Conservation (phyloP, 2,113 vertebrate species). For the Etheostoma spectabile region DNA sequence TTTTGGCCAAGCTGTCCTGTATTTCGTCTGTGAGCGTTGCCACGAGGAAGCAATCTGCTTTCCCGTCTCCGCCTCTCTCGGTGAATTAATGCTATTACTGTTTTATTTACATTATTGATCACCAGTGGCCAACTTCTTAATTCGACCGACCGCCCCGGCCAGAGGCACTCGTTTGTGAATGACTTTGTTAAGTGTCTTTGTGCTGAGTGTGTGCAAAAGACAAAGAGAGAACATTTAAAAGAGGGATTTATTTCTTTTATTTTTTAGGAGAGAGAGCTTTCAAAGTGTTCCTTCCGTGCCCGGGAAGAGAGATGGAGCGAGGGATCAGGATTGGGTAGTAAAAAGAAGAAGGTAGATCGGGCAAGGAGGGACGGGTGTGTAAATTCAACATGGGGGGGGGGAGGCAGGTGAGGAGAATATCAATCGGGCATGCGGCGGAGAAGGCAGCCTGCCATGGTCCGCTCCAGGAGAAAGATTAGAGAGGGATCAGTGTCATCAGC, state of each 20-base stretch:
- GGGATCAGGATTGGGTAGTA: slow-evolving; percentile 52
- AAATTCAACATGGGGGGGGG: slow-evolving; percentile 72
- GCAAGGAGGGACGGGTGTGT: slow-evolving; percentile 49
- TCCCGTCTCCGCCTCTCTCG: slow-evolving; percentile 27
- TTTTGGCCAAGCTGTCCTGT: slow-evolving; percentile 10
- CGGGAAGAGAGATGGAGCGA: slow-evolving; percentile 58
- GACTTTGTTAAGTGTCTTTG: slow-evolving; percentile 42
- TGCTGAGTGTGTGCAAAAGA: slow-evolving; percentile 45
- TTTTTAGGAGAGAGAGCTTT: slow-evolving; percentile 5
- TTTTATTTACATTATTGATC: slow-evolving; percentile 74
- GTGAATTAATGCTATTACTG: slow-evolving; percentile 59
- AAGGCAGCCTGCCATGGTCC: slow-evolving; percentile 76
- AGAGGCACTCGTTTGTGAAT: slow-evolving; percentile 51
- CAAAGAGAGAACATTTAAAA: slow-evolving; percentile 22
- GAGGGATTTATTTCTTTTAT: slow-evolving; percentile 15
- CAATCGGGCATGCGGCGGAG: slow-evolving; percentile 78
- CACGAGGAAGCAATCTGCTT: slow-evolving; percentile 45
- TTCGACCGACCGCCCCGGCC: slow-evolving; percentile 30
- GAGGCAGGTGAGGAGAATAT: slow-evolving; percentile 79
- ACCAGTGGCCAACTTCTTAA: slow-evolving; percentile 49
- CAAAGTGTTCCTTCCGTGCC: slow-evolving; percentile 62
- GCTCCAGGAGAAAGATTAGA: slow-evolving; percentile 84
- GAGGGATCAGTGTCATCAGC: slow-evolving; percentile 84
- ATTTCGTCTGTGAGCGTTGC: slow-evolving; percentile 33
- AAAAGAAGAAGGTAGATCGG: slow-evolving; percentile 43